These are phyloP conservation scores for Drosophila anomelani DNA, from an alignment of 2,888 invertebrate species.

Conservation along the genomic window DNA sequence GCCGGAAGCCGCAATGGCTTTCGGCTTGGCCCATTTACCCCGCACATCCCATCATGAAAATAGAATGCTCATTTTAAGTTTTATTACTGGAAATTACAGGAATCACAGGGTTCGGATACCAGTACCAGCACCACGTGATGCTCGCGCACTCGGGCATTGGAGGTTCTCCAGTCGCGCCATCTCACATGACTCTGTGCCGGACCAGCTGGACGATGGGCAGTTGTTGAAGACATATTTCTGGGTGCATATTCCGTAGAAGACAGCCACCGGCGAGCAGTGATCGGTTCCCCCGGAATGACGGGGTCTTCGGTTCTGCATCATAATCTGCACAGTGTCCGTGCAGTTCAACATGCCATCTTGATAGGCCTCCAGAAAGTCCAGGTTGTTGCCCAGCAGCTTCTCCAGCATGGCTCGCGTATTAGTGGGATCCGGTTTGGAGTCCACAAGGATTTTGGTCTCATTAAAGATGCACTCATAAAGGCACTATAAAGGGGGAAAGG, in stretches of 20 bases:
- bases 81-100: conserved; percentile 13
- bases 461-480: conserved; percentile 59
- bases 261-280: conserved; percentile 45
- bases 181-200: conserved; percentile 47
- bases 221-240: conserved; percentile 44
- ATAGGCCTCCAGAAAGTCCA: conserved; percentile 47
- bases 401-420: conserved; percentile 47
- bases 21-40: conserved; percentile 23
- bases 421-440: conserved; percentile 27
- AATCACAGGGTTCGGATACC: not conserved
- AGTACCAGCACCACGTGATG: conserved; percentile 22
- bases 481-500: conserved; percentile 41
- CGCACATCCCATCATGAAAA: not conserved
- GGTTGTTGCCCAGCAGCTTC: conserved; percentile 36
- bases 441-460: conserved; percentile 30
- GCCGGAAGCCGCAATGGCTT: conserved; percentile 23
- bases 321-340: conserved; percentile 5
- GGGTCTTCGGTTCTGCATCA: conserved; percentile 13
- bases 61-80: conserved; percentile 1
- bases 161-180: conserved; percentile 34
- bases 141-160: conserved; percentile 34
- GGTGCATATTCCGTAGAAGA: conserved; percentile 46
- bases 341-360: conserved; percentile 52
- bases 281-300: not conserved
- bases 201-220: conserved; percentile 61